These are phyloP conservation scores for Manduca sexta DNA, from an alignment of 1,140 invertebrate genomes.

Conservation along the genomic window DNA sequence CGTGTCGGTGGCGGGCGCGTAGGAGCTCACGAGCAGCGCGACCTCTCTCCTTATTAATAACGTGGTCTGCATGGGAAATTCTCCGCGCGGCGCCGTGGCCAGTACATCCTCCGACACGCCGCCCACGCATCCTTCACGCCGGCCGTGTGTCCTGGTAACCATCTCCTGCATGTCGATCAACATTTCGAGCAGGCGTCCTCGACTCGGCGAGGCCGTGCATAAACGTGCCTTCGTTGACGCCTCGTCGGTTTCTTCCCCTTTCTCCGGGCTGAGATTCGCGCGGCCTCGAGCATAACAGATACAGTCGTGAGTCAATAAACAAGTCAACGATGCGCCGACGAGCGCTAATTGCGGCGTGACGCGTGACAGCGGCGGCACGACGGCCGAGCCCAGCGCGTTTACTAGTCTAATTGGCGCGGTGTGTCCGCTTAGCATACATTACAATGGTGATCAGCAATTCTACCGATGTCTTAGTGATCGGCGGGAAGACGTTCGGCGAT, in stretches of 20 bases:
- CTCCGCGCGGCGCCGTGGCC: not conserved
- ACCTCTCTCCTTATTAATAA: slow-evolving; percentile 55
- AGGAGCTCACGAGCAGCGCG: slow-evolving; percentile 34
- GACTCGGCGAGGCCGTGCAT: no score
- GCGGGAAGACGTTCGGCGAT: slow-evolving; percentile 26
- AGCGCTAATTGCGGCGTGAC: slow-evolving; percentile 34
- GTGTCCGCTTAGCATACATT: slow-evolving; percentile 59
- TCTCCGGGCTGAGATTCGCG: slow-evolving; percentile 28
- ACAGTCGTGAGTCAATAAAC: slow-evolving; percentile 48
- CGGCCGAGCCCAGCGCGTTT: slow-evolving; percentile 17
- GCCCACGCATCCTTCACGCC: no score
- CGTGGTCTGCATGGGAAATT: slow-evolving; percentile 55
- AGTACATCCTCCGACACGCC: no score
- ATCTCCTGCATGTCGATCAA: no score
- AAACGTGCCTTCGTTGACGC: no score
- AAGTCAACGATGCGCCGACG: slow-evolving; percentile 11
- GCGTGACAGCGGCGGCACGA: slow-evolving; percentile 36
- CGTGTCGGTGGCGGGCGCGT: slow-evolving; percentile 32
- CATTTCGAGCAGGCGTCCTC: no score
- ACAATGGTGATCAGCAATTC: slow-evolving; percentile 53
- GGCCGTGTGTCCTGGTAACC: no score
- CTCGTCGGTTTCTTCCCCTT: slow-evolving; percentile 4
- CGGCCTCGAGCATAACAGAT: slow-evolving; percentile 31
- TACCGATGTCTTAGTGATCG: slow-evolving; percentile 40
- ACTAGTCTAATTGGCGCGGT: slow-evolving; percentile 56